These are phyloP conservation scores for Acronicta leporina DNA, from an alignment of 2,888 invertebrate genomes.

Conservation along the genomic window DNA sequence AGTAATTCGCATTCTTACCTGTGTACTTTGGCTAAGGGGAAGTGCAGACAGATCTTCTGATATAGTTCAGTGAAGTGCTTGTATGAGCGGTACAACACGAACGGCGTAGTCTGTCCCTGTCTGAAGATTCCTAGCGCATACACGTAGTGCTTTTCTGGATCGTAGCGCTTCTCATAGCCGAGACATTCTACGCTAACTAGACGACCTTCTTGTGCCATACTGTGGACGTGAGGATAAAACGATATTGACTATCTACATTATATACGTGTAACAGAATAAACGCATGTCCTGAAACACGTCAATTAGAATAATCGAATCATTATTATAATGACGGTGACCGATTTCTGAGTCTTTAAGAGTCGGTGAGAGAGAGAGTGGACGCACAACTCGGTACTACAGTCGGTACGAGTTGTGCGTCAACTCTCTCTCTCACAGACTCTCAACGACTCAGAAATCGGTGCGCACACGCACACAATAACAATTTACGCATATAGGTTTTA, in stretches of 20 bases:
- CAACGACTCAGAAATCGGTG: too few species aligned
- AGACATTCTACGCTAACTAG: slow-evolving; percentile 95
- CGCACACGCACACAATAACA: too few species aligned
- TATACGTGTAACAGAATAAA: too few species aligned
- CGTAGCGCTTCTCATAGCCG: slow-evolving; percentile 98
- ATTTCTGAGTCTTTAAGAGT: too few species aligned
- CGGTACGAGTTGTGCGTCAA: too few species aligned
- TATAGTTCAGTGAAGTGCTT: slow-evolving; percentile 99
- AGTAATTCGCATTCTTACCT: slow-evolving; percentile 90
- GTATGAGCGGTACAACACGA: slow-evolving; percentile 97
- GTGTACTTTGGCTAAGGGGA: slow-evolving; percentile 96
- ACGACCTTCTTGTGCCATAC: slow-evolving; percentile 96
- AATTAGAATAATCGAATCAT: too few species aligned
- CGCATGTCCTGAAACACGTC: too few species aligned
- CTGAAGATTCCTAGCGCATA: slow-evolving; percentile 95
- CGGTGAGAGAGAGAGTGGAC: too few species aligned
- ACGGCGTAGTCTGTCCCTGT: slow-evolving; percentile 95
- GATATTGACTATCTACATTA: neutral
- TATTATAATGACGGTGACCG: too few species aligned
- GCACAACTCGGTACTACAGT: too few species aligned
- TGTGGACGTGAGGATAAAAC: slow-evolving; percentile 65
- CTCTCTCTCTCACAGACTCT: too few species aligned
- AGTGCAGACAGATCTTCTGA: slow-evolving; percentile 97
- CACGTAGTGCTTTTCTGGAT: slow-evolving; percentile 99
- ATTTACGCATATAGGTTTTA: too few species aligned